Base-by-base conservation (phyloP, 2,113 vertebrate species). In the Microcebus tavaratra region DNA sequence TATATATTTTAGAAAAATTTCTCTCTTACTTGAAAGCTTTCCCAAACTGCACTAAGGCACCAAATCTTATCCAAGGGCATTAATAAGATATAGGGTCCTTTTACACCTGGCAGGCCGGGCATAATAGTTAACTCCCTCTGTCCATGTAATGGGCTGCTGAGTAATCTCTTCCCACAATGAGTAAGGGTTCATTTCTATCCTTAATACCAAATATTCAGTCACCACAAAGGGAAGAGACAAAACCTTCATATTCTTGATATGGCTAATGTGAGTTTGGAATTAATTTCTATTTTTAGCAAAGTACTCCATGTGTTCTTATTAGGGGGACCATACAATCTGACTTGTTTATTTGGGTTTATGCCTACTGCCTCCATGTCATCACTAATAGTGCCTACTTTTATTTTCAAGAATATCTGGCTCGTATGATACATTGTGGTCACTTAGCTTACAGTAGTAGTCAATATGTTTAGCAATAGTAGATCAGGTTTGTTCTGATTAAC, bases 341-440 rank as follows among this genome's bases (percentile, higher is more conserved):
- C 80, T 90, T 48, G 65, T 88, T 61, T 72, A 45, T 29, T 73
- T 65, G 73, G 94, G 39, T 55, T 48, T 85, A 42, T 95, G 63
- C n/a, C 20, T 42, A 1, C 23, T 29, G 25, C 53, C 15, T 17
- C 29, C 10, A 0, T 53, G 9, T 36, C 15, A 4, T 72, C 68
- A 76, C 27, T 50, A 53, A 11, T n/a, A 79, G 12, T 36, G 11
- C 10, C 29, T 76, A 7, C 17, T 75, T 78, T 91, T 14, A 83
- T 95, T 87, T 95, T 86, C 6, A 39, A 23, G 90, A 86, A 29
- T 1, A 3, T 86, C 17, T 59, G 9, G 31, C 84, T 73, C 81
- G 0, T 79, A 1, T 36, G 59, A 59, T 61, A 31, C 67, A 59
- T 55, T 67, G 18, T 18, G 17, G 1, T 21, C n/a, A 45, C 78